Evolutionary conservation across 1,140 invertebrate species (phyloP), one percentile per base, ranked within the genome.

Genomic region (Drosophila kepulauana): DNA sequence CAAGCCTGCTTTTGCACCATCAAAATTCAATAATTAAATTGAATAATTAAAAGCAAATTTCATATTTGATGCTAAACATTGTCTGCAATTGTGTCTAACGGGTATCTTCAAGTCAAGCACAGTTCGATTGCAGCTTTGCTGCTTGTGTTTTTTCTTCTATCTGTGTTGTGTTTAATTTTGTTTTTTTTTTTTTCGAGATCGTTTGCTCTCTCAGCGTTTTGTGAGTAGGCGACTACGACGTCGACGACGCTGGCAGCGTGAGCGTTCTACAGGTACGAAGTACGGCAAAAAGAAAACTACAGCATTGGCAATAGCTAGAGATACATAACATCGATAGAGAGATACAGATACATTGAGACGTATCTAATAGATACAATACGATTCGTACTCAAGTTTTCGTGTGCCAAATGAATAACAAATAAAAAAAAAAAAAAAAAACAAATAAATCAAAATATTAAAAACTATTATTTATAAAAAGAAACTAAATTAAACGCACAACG

Each of bases 291-390:
- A 38, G 35, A 38, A 25, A 8, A 8, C 35, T 38, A 51, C 56
- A 33, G 8, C 20, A 25, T 25, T 25, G 20, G 20, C 48, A 54
- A 46, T 11, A 63, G 48, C 38, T 52, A 70, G 48, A 64, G 30
- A 33, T 43, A 43, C 54, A 54, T 13, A 30, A 30, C 43, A 38
- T 3, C 7, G 35, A 38, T 38, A 38, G 35, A 1, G 28, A 35
- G 28, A 63, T 48, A 63, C 35, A 73, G 57, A 74, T 68, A 69
- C 71, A 74, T 49, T 64, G 72, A 62, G 66, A 69, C 51, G 68
- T 67, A 74, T 75, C 66, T 58, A 62, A 56, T 46, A 74, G 65
- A 69, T 62, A 74, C 11, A 43, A 43, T 43, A 43, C 41, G 11
- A 62, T 41, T 74, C 54, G 70, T 35, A 56, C 66, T 45, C 49